These are phyloP conservation scores for Rhagium mordax DNA, from an alignment of 2,888 invertebrate genomes.

Conservation along the genomic window DNA sequence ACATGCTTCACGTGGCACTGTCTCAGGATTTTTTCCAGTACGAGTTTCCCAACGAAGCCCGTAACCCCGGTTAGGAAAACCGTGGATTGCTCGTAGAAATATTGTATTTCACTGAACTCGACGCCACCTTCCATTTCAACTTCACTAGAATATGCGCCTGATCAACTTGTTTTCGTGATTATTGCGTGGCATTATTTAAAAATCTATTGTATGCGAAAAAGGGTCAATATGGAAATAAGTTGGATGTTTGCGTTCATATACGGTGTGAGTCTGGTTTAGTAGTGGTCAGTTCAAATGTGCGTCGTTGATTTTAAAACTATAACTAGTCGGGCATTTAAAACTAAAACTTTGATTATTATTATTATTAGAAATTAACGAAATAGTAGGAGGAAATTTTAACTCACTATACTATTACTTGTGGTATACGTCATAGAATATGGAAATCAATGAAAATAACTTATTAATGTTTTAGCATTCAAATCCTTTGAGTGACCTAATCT, in stretches of 20 bases:
- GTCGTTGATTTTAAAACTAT: not conserved
- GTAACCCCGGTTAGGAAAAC: slow-evolving; percentile 55
- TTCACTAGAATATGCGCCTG: not conserved
- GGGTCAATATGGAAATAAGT: slow-evolving; percentile 7
- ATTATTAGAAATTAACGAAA: no score
- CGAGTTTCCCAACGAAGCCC: slow-evolving; percentile 56
- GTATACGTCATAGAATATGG: no score
- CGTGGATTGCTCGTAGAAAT: slow-evolving; percentile 51
- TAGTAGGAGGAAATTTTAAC: no score
- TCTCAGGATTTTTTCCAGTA: slow-evolving; percentile 61
- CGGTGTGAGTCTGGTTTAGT: no score
- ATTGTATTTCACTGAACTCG: slow-evolving; percentile 49
- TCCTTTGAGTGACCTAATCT: no score
- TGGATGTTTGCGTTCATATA: not conserved
- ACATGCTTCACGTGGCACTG: slow-evolving; percentile 57
- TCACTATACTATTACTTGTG: no score
- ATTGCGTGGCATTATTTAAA: slow-evolving; percentile 11
- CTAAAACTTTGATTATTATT: no score
- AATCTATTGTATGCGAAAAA: slow-evolving; percentile 24
- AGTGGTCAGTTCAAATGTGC: no score
- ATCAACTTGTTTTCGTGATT: not conserved
- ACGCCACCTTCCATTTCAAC: slow-evolving; percentile 4
- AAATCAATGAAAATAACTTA: no score
- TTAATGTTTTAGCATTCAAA: no score
- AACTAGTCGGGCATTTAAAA: no score